These are phyloP conservation scores for Cheiracanthium punctorium DNA, from an alignment of 2,888 invertebrate genomes.

Conservation along the genomic window DNA sequence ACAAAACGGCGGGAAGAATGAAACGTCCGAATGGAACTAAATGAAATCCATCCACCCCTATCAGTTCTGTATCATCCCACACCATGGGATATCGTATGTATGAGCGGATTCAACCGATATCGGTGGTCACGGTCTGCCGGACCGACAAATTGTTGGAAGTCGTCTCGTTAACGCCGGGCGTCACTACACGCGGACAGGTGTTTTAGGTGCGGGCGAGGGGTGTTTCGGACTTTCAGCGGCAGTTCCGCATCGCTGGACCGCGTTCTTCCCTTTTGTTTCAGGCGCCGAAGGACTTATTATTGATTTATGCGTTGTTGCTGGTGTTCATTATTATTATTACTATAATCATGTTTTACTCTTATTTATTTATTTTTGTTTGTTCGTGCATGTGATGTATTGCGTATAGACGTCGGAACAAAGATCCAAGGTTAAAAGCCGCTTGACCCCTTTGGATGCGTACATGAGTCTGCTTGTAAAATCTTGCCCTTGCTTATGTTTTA, in stretches of 20 bases:
- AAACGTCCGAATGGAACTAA: neutral
- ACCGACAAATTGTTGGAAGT: conserved; percentile 53
- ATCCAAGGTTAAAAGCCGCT: conserved; percentile 67
- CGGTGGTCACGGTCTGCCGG: conserved; percentile 58
- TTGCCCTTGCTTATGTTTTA: too few species aligned
- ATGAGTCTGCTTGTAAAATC: too few species aligned
- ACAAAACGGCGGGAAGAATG: neutral
- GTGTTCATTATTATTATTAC: conserved; percentile 8
- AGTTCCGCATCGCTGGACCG: conserved; percentile 37
- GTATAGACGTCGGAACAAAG: conserved; percentile 36
- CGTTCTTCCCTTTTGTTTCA: conserved; percentile 50
- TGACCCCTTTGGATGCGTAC: conserved; percentile 46
- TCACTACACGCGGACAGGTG: conserved; percentile 51
- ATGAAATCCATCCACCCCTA: neutral
- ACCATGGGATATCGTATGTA: neutral
- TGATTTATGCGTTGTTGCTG: conserved; percentile 54
- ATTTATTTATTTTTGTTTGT: neutral
- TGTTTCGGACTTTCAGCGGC: conserved; percentile 5
- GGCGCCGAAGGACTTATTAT: conserved; percentile 25
- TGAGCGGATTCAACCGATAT: too few species aligned
- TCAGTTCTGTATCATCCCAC: conserved; percentile 5
- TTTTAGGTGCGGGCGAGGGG: conserved; percentile 45
- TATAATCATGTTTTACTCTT: neutral
- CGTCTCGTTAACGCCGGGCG: conserved; percentile 59
- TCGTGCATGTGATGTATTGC: neutral